Evolutionary conservation across 2,888 invertebrate species (phyloP).

Genomic region (Macaria liturata): DNA sequence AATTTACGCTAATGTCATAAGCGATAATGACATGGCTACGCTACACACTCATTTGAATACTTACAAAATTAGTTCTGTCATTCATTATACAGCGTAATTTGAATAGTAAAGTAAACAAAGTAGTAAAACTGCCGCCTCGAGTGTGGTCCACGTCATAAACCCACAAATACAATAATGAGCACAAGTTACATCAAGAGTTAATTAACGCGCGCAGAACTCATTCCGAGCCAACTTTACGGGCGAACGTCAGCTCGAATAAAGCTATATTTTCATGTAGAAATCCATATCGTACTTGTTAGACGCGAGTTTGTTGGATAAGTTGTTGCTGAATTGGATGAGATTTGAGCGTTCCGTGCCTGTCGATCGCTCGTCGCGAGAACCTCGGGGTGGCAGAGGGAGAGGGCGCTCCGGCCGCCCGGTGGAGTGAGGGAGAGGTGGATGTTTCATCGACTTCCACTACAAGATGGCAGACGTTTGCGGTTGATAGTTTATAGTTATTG

Average conservation of each 20-base stretch:
- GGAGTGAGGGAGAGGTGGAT: conserved; percentile 69
- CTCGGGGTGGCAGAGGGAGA: conserved; percentile 59
- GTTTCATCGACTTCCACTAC: conserved; percentile 75
- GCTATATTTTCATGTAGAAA: conserved; percentile 24
- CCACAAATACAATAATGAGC: conserved; percentile 19
- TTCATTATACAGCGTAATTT: conserved; percentile 1
- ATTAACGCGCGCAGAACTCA: conserved; percentile 16
- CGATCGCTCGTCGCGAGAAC: conserved; percentile 51
- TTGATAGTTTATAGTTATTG: conserved; percentile 83
- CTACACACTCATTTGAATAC: background rate
- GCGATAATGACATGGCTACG: background rate
- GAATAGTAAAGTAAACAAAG: conserved; percentile 13
- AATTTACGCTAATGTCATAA: background rate
- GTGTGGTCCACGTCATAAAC: conserved; percentile 9
- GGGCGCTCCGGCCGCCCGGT: conserved; percentile 36
- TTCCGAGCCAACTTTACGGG: conserved; percentile 22
- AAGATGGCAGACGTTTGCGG: conserved; percentile 83
- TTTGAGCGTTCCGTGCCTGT: conserved; percentile 34
- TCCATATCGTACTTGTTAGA: conserved; percentile 25
- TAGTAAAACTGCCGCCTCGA: conserved; percentile 3
- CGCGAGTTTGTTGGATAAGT: conserved; percentile 32
- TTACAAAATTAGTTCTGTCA: background rate
- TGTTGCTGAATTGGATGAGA: conserved; percentile 30
- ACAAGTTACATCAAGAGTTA: conserved; percentile 19
- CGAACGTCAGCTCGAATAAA: conserved; percentile 19